phyloP scores from a whole-genome alignment of 2,797 vertebrate genomes.

The Odontamblyopus rebecca region DNA sequence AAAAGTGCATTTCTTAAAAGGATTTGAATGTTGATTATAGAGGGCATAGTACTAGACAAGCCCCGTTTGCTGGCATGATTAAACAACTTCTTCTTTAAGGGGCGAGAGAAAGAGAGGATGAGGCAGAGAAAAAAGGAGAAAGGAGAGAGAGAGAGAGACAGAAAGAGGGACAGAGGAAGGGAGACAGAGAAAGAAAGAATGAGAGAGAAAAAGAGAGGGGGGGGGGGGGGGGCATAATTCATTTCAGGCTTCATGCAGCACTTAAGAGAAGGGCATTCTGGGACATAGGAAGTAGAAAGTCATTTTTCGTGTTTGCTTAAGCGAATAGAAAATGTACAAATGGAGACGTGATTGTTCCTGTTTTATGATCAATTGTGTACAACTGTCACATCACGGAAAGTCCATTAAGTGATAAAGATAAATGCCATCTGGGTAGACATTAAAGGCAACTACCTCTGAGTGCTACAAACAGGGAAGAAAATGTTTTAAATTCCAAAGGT shows the following conservation, averaged over 20 bases:
- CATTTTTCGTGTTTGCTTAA: constrained; percentile 7
- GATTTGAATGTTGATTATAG: constrained; percentile 8
- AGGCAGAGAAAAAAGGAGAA: not conserved
- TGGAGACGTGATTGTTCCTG: not conserved
- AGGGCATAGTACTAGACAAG: constrained; percentile 37
- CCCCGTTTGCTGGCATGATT: constrained; percentile 62
- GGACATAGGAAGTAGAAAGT: constrained; percentile 8
- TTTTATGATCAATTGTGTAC: constrained; percentile 7
- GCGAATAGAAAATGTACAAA: not conserved
- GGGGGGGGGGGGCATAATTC: constrained; percentile 52
- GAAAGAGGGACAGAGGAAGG: not conserved
- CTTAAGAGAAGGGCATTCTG: constrained; percentile 24
- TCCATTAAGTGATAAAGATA: constrained; percentile 13
- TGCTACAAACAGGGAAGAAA: not conserved
- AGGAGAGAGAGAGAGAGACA: constrained; percentile 28
- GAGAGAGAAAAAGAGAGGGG: constrained; percentile 26
- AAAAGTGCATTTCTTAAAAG: constrained; percentile 13
- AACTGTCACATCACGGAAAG: not conserved
- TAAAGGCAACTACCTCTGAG: not conserved
- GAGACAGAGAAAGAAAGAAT: constrained; percentile 26
- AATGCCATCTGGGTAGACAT: not conserved
- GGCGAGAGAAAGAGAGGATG: constrained; percentile 32
- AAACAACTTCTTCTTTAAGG: constrained; percentile 45
- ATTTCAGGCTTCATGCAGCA: constrained; percentile 16
- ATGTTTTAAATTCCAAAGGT: not conserved